Evolutionary conservation across 64 coral and sea anemone genomes (phyloP).

Genomic region (Platygyra sinensis): DNA sequence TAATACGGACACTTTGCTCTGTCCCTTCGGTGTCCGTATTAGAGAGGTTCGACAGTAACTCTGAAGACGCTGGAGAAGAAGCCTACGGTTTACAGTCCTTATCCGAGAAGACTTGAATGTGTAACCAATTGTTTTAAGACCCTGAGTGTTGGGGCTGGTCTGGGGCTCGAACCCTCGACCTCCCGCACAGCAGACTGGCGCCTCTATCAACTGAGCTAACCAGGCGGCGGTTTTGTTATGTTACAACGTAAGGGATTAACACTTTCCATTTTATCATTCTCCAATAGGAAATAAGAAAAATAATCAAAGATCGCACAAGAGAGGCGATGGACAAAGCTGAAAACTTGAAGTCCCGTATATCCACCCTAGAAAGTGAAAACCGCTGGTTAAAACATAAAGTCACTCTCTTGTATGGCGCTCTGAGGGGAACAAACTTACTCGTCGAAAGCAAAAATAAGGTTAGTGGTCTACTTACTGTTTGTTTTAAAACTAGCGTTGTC

Average conservation of each 20-base stretch:
- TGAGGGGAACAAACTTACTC: background rate
- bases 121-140: too few species aligned
- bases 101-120: too few species aligned
- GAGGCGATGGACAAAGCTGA: background rate
- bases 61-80: too few species aligned
- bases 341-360: background rate
- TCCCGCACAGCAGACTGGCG: too few species aligned
- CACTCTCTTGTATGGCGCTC: background rate
- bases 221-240: too few species aligned
- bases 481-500: background rate
- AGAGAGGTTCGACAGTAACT: too few species aligned
- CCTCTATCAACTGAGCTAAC: too few species aligned
- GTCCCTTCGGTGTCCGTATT: too few species aligned
- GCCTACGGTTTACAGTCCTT: too few species aligned
- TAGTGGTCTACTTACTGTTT: background rate
- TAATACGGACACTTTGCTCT: too few species aligned
- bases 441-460: background rate
- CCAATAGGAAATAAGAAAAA: background rate
- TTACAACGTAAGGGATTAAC: background rate
- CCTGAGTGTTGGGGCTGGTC: too few species aligned
- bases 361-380: conserved; percentile 1
- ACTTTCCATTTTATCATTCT: background rate
- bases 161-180: too few species aligned
- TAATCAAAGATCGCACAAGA: background rate
- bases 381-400: background rate